These are phyloP conservation scores for Pseudomugil tenellus DNA, from an alignment of 2,797 vertebrate genomes.

Conservation along the genomic window DNA sequence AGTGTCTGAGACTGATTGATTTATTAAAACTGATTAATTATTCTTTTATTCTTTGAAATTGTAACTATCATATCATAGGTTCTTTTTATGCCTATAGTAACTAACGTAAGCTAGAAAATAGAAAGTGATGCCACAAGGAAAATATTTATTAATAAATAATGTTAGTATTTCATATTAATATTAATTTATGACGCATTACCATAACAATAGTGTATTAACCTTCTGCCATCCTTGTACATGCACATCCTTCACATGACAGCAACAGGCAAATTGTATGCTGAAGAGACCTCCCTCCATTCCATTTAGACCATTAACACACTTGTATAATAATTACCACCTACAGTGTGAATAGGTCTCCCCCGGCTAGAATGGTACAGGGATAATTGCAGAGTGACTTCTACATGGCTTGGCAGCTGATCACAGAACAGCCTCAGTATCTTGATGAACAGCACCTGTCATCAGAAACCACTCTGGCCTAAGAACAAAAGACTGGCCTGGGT, in stretches of 20 bases:
- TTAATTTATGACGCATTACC: no score
- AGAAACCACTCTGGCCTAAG: slow-evolving; percentile 23
- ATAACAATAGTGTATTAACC: background rate
- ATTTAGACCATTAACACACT: slow-evolving; percentile 73
- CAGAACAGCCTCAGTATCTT: slow-evolving; percentile 54
- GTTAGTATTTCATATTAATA: no score
- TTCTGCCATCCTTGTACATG: slow-evolving; percentile 6
- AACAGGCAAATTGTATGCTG: slow-evolving; percentile 39
- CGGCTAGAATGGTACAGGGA: slow-evolving; percentile 46
- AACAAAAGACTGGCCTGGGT: slow-evolving; percentile 52
- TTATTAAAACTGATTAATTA: no score
- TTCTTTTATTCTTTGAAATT: no score
- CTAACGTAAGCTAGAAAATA: no score
- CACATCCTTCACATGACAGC: slow-evolving; percentile 15
- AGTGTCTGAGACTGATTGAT: no score
- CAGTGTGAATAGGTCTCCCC: slow-evolving; percentile 53
- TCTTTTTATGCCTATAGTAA: no score
- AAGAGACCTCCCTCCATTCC: slow-evolving; percentile 43
- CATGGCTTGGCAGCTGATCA: slow-evolving; percentile 65
- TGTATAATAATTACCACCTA: slow-evolving; percentile 80
- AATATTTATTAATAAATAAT: no score
- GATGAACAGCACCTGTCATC: slow-evolving; percentile 62
- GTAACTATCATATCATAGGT: no score
- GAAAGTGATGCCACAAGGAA: no score
- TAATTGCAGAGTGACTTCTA: slow-evolving; percentile 67